Conservation (phyloP, 2,797 vertebrate species). For the Hoplostethus atlanticus region DNA sequence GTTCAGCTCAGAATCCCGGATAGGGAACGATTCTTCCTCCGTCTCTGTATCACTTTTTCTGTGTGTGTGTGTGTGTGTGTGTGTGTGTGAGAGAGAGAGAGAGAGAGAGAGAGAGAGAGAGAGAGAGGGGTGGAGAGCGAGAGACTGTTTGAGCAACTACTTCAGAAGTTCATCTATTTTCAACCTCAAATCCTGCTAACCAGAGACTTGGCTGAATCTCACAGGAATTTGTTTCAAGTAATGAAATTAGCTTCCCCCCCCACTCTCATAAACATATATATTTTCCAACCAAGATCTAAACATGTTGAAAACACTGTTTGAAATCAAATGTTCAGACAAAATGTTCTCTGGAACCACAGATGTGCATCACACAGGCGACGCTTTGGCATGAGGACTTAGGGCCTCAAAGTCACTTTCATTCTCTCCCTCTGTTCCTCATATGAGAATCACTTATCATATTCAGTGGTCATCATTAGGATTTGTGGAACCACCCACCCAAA, state of each 20-base stretch:
- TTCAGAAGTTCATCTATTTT: too few relatives aligned
- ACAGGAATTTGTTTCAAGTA: too few relatives aligned
- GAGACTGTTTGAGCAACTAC: too few relatives aligned
- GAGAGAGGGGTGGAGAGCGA: too few relatives aligned
- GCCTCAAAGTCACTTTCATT: conserved; percentile 59
- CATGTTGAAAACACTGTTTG: too few relatives aligned
- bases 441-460: conserved; percentile 60
- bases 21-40: background rate
- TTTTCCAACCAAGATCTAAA: too few relatives aligned
- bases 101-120: too few relatives aligned
- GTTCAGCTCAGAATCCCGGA: conserved; percentile 12
- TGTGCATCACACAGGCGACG: conserved; percentile 42
- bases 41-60: background rate
- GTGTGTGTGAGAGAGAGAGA: too few relatives aligned
- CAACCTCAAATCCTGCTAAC: too few relatives aligned
- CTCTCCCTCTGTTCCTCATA: conserved; percentile 30
- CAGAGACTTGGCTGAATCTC: too few relatives aligned
- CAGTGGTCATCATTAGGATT: conserved; percentile 43
- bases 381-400: conserved; percentile 37
- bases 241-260: background rate
- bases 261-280: background rate
- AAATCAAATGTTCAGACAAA: too few relatives aligned
- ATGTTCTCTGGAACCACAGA: conserved; percentile 24
- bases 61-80: too few relatives aligned
- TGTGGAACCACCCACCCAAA: conserved; percentile 31